A percentile compares a stretch with the other conserved stretches of the same genome.
These are phyloP conservation scores for Patiria miniata DNA, from an alignment of 35 echinoderm and acorn worm genomes.

Conservation along the genomic window DNA sequence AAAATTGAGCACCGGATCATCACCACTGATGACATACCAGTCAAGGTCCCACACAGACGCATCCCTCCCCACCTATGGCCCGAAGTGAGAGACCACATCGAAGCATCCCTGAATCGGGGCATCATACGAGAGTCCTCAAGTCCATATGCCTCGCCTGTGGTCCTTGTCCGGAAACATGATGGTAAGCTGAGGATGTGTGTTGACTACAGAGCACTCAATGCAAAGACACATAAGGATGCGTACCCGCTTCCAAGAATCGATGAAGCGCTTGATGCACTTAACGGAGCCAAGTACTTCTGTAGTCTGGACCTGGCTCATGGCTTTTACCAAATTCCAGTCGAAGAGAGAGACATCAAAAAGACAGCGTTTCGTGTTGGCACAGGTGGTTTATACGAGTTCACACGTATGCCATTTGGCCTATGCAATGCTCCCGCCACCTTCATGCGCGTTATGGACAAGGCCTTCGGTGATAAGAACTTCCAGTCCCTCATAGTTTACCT, in stretches of 20 bases:
- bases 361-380: too few species aligned
- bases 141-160: conserved; percentile 72
- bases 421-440: too few species aligned
- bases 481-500: too few species aligned
- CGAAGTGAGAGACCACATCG: conserved; percentile 45
- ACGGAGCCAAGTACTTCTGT: conserved; percentile 55
- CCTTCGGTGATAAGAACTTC: too few species aligned
- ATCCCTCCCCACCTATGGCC: conserved; percentile 66
- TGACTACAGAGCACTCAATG: conserved; percentile 64
- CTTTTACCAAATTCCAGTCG: conserved; percentile 67
- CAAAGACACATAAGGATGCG: too few species aligned
- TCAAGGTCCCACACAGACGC: conserved; percentile 45
- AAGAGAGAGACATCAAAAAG: too few species aligned
- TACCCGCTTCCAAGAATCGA: too few species aligned
- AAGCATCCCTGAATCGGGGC: conserved; percentile 25
- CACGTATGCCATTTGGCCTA: too few species aligned
- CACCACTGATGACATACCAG: conserved; percentile 41
- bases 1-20: conserved; percentile 9
- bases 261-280: conserved; percentile 65
- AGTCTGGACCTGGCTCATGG: conserved; percentile 69
- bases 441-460: too few species aligned
- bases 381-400: too few species aligned
- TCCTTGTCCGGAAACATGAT: conserved; percentile 60
- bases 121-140: conserved; percentile 64
- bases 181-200: conserved; percentile 67